These are phyloP conservation scores for Ptilodon capucinus DNA, from an alignment of 2,888 invertebrate species.

Conservation along the genomic window DNA sequence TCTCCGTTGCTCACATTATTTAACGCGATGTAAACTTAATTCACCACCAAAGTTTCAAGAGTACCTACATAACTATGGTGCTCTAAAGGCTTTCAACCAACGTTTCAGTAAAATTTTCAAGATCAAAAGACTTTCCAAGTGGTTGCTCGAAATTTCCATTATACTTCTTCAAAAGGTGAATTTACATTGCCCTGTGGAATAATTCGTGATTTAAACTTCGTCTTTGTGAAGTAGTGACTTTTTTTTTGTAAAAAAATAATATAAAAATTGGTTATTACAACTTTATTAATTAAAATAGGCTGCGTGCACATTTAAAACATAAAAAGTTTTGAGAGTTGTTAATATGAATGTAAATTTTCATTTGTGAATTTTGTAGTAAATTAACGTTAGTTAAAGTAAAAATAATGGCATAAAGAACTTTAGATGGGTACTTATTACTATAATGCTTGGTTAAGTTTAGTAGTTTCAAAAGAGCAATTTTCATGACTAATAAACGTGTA, in stretches of 20 bases:
- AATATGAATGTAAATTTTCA: neutral
- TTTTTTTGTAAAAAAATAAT: slow-evolving; percentile 25
- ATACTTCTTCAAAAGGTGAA: slow-evolving; percentile 64
- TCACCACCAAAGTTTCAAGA: slow-evolving; percentile 43
- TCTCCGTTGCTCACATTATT: slow-evolving; percentile 4
- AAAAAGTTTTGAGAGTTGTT: neutral
- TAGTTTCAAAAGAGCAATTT: neutral
- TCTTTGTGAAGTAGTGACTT: slow-evolving; percentile 21
- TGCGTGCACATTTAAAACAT: slow-evolving; percentile 2
- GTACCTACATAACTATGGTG: slow-evolving; percentile 33
- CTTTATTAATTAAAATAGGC: slow-evolving; percentile 27
- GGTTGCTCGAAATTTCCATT: slow-evolving; percentile 73
- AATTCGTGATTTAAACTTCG: slow-evolving; percentile 50
- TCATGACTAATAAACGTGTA: neutral
- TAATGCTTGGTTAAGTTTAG: neutral
- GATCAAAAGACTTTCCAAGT: slow-evolving; percentile 72
- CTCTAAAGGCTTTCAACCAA: slow-evolving; percentile 51
- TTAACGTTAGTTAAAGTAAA: neutral
- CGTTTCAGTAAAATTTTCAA: slow-evolving; percentile 62
- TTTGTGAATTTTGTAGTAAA: neutral
- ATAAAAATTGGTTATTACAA: slow-evolving; percentile 26
- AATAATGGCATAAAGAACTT: neutral
- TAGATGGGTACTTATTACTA: neutral
- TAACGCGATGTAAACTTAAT: slow-evolving; percentile 36
- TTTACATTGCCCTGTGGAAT: slow-evolving; percentile 53